Base-by-base conservation (phyloP, 2,797 vertebrate genomes). In the Rhodeus uyekii region DNA sequence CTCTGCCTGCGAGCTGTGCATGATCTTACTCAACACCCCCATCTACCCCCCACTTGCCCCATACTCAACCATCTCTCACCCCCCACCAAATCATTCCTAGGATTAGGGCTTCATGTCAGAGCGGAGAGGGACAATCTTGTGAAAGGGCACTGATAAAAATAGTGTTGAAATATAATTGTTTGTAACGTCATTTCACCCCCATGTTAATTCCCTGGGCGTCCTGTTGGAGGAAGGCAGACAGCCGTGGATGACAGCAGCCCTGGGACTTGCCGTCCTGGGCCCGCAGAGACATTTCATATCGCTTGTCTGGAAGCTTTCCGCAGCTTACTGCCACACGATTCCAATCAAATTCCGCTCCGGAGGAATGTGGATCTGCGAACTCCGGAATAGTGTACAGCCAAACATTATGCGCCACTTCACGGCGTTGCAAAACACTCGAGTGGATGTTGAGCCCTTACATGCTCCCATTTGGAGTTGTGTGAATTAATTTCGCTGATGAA, bases 131-230 rank as follows among this genome's bases (percentile, higher is more conserved):
- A 94, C 93, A 93, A 92, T 94, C 93, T 93, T 92, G 91, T 91
- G 93, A 94, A 94, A 94, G 93, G 95, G 92, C 93, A 94, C 92
- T 91, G 92, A 93, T 95, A 95, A 95, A 95, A 96, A 96, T 95
- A 95, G 92, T 93, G 93, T 93, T 94, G 93, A 93, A 93, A 95
- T 96, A 94, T 95, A 97, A 97, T 96, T 95, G 95, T 96, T 96
- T 96, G 93, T 95, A 94, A 93, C 94, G 93, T 96, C 92, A 89
- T 94, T 94, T 95, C 89, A 93, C 91, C 78, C 88, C 94, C 93
- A 93, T 83, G 82, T 93, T 93, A 93, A 95, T 95, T 94, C 93
- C 94, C 92, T 86, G 85, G 93, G 93, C 95, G n/a, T 71, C 83
- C 92, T 91, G 91, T 94, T 96, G 94, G 95, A 96, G 92, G 94